These are phyloP conservation scores for Enteromius argenteus DNA, from an alignment of 2,797 vertebrate genomes.

Conservation along the genomic window DNA sequence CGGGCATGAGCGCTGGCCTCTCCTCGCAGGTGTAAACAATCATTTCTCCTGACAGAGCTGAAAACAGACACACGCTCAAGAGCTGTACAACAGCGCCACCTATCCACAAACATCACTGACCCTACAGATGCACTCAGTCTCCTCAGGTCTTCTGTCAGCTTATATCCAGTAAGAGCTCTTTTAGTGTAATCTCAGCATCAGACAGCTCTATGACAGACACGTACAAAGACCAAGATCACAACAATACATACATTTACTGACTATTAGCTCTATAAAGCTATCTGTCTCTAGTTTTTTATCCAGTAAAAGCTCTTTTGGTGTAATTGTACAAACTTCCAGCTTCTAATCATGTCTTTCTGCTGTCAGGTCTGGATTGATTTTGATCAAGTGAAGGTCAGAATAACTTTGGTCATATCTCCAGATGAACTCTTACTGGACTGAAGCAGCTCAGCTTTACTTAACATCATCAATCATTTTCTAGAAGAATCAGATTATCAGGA, in stretches of 20 bases:
- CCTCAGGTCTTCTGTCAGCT: not conserved
- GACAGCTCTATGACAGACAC: too few species aligned
- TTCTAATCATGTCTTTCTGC: not conserved
- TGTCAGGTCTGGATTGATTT: not conserved
- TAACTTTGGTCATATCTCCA: not conserved
- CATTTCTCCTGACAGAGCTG: constrained; percentile 75
- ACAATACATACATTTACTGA: too few species aligned
- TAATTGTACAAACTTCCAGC: not conserved
- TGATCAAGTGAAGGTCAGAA: not conserved
- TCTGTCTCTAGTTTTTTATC: not conserved
- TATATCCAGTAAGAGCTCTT: too few species aligned
- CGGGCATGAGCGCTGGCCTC: constrained; percentile 55
- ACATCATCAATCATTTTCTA: not conserved
- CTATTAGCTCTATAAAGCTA: too few species aligned
- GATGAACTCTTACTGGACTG: not conserved
- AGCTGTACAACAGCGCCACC: constrained; percentile 78
- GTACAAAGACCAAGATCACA: too few species aligned
- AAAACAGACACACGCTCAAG: constrained; percentile 58
- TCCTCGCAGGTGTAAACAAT: constrained; percentile 76
- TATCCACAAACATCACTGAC: constrained; percentile 46
- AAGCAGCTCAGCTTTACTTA: not conserved
- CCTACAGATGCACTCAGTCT: not conserved
- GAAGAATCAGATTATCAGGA: not conserved
- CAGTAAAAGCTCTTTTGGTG: not conserved
- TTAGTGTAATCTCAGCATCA: too few species aligned